Base-by-base conservation (phyloP, 2,888 invertebrate species). In the Melanostoma mellinum region DNA sequence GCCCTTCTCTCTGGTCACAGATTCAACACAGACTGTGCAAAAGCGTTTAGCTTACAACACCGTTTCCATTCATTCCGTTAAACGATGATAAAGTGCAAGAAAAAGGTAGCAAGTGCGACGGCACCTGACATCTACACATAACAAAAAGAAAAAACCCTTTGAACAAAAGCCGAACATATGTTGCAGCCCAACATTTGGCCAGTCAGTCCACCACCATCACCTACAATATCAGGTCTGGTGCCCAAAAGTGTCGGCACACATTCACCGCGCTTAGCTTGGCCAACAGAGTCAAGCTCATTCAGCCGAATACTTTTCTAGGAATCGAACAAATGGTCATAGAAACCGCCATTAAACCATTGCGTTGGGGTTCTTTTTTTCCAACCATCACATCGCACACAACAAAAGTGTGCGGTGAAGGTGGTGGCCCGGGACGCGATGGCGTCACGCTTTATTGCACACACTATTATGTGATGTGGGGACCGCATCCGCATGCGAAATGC, bases 281-380 rank as follows among this genome's bases (percentile, higher is more conserved):
- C 30, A 38, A 52, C 55, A n/a, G 38, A 6, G 53, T 61, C 50
- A 60, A 69, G 65, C 78, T 44, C 61, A 56, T 74, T 53, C 60
- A 74, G 58, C 44, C 53, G 79, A 67, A 71, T 55, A 74, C 55
- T 71, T 71, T 79, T 84, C 84, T 71, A 71, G 74, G 84, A 74
- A 84, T 55, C 71, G 84, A 84, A 84, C 84, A 84, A 84, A 84
- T 60, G 84, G 84, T 71, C 79, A 84, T 84, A 79, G 84, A 79
- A 84, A 67, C 71, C 65, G 69, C 79, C 71, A 84, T 79, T 84
- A 67, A 69, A 73, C 68, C 68, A 60, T 82, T 82, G 76, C 58
- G 81, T 50, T 60, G 61, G 35, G 20, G 56, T 60, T 60, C 44
- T 60, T 44, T 32, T 60, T 35, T 56, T 40, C 48, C 44, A 20